Evolutionary conservation across 2,113 vertebrate species (phyloP).

Genomic region (Dicerorhinus sumatrensis): DNA sequence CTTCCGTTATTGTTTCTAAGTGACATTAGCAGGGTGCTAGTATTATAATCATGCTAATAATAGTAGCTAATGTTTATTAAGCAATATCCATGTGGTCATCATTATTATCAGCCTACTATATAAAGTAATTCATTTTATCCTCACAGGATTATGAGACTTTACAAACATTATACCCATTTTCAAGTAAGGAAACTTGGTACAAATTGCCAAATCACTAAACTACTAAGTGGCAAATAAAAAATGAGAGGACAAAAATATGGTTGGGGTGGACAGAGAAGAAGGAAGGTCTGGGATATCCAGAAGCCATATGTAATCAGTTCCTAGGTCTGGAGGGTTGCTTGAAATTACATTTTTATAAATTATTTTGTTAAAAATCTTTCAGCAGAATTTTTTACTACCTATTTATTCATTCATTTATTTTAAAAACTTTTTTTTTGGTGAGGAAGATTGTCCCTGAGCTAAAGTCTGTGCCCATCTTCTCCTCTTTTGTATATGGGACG

Average conservation of each 20-base stretch:
- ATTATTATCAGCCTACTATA: neutral
- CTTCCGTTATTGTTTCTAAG: neutral
- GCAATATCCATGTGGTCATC: neutral
- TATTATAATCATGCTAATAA: neutral
- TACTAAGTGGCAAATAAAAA: neutral
- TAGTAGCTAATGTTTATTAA: neutral
- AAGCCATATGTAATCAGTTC: neutral
- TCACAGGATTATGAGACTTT: neutral
- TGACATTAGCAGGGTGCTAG: neutral
- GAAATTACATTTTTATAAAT: neutral
- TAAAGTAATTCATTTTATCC: neutral
- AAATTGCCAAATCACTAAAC: neutral
- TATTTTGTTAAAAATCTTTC: neutral
- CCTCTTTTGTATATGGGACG: too few relatives aligned
- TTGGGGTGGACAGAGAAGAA: neutral
- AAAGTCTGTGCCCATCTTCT: too few relatives aligned
- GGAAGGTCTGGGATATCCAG: neutral
- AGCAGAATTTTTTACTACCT: neutral
- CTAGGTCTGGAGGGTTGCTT: neutral
- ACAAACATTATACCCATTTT: neutral
- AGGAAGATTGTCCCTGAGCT: too few relatives aligned
- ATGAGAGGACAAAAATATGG: neutral
- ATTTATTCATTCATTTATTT: too few relatives aligned
- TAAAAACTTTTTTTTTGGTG: too few relatives aligned
- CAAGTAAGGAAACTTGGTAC: neutral